Evolutionary conservation across 2,888 invertebrate genomes (phyloP), one percentile per base, ranked within the genome.

Genomic region (Brenthis daphne): DNA sequence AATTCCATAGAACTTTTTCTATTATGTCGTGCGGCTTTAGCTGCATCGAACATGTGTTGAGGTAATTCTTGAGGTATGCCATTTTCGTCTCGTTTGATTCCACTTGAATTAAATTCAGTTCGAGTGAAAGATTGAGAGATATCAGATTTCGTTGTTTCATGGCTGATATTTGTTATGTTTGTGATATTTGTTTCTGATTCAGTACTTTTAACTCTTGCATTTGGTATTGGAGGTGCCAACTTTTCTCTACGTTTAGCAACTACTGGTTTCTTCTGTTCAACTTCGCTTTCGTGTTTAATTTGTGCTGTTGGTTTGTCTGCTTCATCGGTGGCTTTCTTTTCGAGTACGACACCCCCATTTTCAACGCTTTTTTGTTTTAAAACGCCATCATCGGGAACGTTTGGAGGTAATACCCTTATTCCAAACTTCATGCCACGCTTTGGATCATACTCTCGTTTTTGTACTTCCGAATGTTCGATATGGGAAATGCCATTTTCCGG

Each of bases 1-100:
- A 86, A 74, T 60, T 92, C 92, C 20, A 84, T 73, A 1, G 88
- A 83, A 76, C 94, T 94, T 80, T 94, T 95, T 60, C 96, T 90
- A 75, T 96, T 96, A 68, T 93, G 94, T 75, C 94, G 90, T 0
- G 96, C 96, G 1, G 95, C 95, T 81, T 94, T 94, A 0, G 96
- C 96, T 0, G 96, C 96, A 65, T 96, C 95, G 70, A 95, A 88
- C 89, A 96, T 96, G 74, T 95, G 95, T 69, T 94, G 94, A 4
- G 96, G 96, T 74, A 96, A 91, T 79, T 96, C 96, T 78, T 95
- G 94, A 60, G 96, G 96, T 77, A 96, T 94, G 47, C 95, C 93
- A 77, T 94, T 91, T 73, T 93, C 87, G 76, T 94, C 94, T 76
- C 95, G 81, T 80, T 93, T 94, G 37, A 95, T 94, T 50, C 94